Base-by-base conservation (phyloP, 2,888 invertebrate species). In the Heliconius sara region DNA sequence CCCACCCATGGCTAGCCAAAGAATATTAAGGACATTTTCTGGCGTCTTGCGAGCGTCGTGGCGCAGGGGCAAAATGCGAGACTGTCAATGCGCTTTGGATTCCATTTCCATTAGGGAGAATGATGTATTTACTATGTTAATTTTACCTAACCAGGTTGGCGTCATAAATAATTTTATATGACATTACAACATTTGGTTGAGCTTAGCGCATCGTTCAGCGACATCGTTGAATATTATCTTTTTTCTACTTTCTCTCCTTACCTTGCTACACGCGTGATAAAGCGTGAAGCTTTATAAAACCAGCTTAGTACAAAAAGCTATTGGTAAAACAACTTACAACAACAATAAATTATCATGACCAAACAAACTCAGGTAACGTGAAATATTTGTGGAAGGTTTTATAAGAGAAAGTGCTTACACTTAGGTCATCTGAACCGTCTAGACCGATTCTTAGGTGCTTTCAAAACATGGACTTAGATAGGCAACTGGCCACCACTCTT, bases 401-500 rank as follows among this genome's bases (percentile, higher is more conserved):
- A 10, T 66, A 66, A 34, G 34, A 52, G 47, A 73, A 66, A 78
- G 52, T 57, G 25, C 65, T 52, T 4, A 66, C 72, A 78, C 66
- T 73, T 73, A 71, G 47, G 13, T 70, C 60, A n/a, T 78, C 65
- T 19, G 34, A 66, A 25, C 67, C 30, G 65, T 78, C 78, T 78
- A 73, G 66, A 78, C 78, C 34, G 66, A 78, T 68, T 60, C 47
- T 47, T 79, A 66, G 79, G 57, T 77, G 66, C 60, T 80, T 60
- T 73, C 57, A 30, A 72, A 73, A 77, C 72, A 47, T n/a, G n/a
- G 10, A 60, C 10, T n/a, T 10, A n/a, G 60, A 9, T 10, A n/a
- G 60, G 60, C 60, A 22, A 60, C 10, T 60, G 60, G n/a, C 60
- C 60, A 60, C n/a, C 10, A n/a, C 60, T 60, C 52, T 19, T 52